phyloP scores from a whole-genome alignment of 1,140 invertebrate genomes.

The Colletes latitarsis region DNA sequence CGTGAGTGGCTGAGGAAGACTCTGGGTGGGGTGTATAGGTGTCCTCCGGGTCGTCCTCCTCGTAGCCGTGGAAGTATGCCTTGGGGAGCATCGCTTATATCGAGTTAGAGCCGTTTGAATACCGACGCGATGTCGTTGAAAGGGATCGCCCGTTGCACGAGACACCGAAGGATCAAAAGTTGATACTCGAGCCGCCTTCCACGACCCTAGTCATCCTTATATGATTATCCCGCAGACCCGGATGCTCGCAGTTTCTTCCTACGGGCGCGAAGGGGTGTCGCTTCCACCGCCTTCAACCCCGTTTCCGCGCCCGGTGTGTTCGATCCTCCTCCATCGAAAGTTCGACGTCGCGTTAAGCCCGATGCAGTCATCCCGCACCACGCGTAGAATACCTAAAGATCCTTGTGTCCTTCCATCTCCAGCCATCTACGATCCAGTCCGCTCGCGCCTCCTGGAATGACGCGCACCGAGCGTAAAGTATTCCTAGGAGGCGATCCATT shows the following conservation, averaged over 20 bases:
- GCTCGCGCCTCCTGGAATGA: conserved; percentile 57
- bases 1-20: conserved; percentile 45
- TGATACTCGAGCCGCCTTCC: conserved; percentile 68
- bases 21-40: conserved; percentile 51
- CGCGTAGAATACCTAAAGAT: conserved; percentile 78
- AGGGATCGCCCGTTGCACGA: conserved; percentile 37
- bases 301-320: too few relatives aligned
- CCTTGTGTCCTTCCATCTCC: conserved; percentile 33
- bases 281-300: neutral
- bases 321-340: conserved; percentile 5
- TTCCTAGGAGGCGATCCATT: conserved; percentile 70
- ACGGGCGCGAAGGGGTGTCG: conserved; percentile 34
- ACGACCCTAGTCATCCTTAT: conserved; percentile 66
- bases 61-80: conserved; percentile 61
- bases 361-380: conserved; percentile 66
- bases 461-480: conserved; percentile 78
- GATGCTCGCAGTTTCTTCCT: conserved; percentile 48
- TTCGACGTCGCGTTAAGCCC: conserved; percentile 32
- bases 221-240: conserved; percentile 73
- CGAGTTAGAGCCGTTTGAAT: conserved; percentile 80
- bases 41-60: conserved; percentile 64
- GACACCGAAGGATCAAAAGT: conserved; percentile 76
- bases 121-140: conserved; percentile 62
- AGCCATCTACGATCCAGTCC: neutral
- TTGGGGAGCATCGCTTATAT: conserved; percentile 77